These are phyloP conservation scores for Bombylius discolor DNA, from an alignment of 2,888 invertebrate genomes.

Conservation along the genomic window DNA sequence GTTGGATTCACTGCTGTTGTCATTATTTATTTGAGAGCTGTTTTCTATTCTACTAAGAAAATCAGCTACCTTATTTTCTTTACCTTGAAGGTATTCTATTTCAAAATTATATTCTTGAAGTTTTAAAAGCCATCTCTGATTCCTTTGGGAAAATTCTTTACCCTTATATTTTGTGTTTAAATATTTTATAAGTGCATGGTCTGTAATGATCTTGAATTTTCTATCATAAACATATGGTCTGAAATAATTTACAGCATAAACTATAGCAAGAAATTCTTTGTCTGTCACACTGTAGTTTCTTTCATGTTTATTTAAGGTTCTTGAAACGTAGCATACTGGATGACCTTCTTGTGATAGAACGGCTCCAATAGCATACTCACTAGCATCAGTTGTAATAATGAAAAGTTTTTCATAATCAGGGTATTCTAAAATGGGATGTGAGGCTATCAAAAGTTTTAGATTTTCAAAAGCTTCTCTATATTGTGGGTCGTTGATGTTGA, in stretches of 20 bases:
- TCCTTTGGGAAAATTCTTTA: conserved; percentile 4
- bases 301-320: neutral
- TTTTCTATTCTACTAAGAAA: neutral
- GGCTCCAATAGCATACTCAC: conserved; percentile 6
- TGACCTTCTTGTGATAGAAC: conserved; percentile 8
- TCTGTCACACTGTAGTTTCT: neutral
- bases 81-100: conserved; percentile 2
- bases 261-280: neutral
- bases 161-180: neutral
- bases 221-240: too few species aligned
- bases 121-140: neutral
- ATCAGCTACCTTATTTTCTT: neutral
- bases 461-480: conserved; percentile 11
- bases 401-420: conserved; percentile 4
- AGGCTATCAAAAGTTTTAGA: neutral
- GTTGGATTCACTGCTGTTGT: neutral
- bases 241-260: neutral
- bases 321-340: neutral
- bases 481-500: conserved; percentile 2
- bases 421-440: conserved; percentile 1
- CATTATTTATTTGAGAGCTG: neutral
- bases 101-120: conserved; percentile 4
- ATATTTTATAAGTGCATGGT: conserved; percentile 9
- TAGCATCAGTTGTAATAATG: conserved; percentile 4
- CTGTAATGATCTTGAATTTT: neutral